Base-by-base conservation (phyloP, 2,113 vertebrate species). In the Bothrops jararaca region DNA sequence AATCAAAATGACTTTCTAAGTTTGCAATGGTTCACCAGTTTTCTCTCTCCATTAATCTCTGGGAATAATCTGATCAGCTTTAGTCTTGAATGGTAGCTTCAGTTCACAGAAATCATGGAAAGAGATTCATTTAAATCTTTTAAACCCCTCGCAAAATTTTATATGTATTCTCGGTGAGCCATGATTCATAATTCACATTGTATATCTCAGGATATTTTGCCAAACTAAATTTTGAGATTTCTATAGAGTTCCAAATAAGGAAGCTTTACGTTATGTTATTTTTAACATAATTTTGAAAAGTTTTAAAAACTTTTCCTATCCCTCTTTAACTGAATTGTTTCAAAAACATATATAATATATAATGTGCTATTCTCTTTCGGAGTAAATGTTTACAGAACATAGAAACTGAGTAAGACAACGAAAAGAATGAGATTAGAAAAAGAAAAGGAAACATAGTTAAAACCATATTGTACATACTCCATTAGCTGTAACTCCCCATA, bases 251-350 rank as follows among this genome's bases (percentile, higher is more conserved):
- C 88, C 57, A 92, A 90, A 53, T 45, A 89, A 92, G 58, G 13
- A n/a, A 90, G 57, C 69, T 12, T 15, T 9, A 90, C 94, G 29
- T 96, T 96, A 95, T 86, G 87, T 52, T 24, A 53, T 96, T 12
- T 24, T 88, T 23, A 91, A 87, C 94, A 23, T 87, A 2, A 60
- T 69, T 58, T 95, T 80, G 90, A 90, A 88, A 93, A 53, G 34
- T 88, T 90, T 52, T 94, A 93, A 69, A 69, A 69, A 95, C 91
- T 92, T 96, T 95, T 96, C 85, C 90, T 42, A 24, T 34, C 45
- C 86, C 87, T 23, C 86, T 26, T 22, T n/a, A 60, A 39, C 85
- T 85, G 85, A 23, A 90, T 45, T 85, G 69, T 29, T 85, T 89
- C 48, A 85, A 45, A 22, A 89, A 89, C 85, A 85, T 57, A 86